Base-by-base conservation (phyloP, 2,113 vertebrate genomes). In the Lasiurus cinereus region DNA sequence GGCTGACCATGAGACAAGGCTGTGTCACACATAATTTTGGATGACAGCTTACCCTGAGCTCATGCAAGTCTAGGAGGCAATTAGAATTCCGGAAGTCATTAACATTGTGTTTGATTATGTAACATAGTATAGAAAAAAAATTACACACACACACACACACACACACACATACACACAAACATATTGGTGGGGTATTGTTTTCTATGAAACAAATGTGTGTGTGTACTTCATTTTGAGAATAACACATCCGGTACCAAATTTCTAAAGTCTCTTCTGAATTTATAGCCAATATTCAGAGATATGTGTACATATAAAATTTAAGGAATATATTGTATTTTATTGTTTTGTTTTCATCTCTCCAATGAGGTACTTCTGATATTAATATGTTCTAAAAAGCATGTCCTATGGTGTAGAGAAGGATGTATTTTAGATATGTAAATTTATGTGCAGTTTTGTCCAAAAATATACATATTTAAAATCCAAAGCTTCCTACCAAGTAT, bases 11-110 rank as follows among this genome's bases (percentile, higher is more conserved):
- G 96, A 97, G 98, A 97, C 79, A 96, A 86, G 97, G 96, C 86
- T 97, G 59, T 92, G 97, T 95, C 85, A 95, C 97, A 98, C 89
- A 97, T 98, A 98, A 99, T 98, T 98, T 95, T 96, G 96, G 90
- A 96, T 98, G 98, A 98, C 98, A 98, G 97, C 84, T 97, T 98
- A 98, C 93, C 91, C 95, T 96, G 94, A 95, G 85, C 96, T 97
- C 95, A 79, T 95, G 82, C 95, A 52, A 96, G 88, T 97, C 91
- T 96, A 88, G 14, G 66, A 98, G 96, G 95, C 73, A 98, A 96
- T 94, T 98, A 92, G 77, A 97, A 50, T 90, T 98, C 79, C 83
- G 94, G 95, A 98, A 97, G 96, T 98, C 36, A 62, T 97, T 97
- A 97, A 83, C 46, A 97, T 95, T 43, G 78, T 16, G 79, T 96